These are phyloP conservation scores for Platysteira castanea DNA, from an alignment of 2,113 vertebrate species.

Conservation along the genomic window DNA sequence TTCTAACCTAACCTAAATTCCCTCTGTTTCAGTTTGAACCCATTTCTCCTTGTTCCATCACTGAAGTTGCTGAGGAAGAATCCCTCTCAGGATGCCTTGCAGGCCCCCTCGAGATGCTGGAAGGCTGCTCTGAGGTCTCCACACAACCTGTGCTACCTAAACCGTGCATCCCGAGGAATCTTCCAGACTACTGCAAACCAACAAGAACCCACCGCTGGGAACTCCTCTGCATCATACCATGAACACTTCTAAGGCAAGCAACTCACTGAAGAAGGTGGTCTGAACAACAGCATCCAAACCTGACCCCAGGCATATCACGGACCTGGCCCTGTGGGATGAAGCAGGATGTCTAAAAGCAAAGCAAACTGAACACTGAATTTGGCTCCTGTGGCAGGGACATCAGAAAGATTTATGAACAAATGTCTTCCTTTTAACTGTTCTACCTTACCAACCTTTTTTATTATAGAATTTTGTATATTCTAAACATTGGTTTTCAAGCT, in stretches of 20 bases:
- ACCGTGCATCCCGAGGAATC: background rate
- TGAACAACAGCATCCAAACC: background rate
- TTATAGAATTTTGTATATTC: background rate
- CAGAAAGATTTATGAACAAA: background rate
- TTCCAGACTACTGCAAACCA: background rate
- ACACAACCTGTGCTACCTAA: background rate
- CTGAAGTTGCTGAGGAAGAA: background rate
- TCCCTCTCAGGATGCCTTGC: background rate
- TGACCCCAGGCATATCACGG: background rate
- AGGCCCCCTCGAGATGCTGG: background rate
- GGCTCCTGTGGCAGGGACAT: background rate
- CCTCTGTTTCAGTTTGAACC: background rate
- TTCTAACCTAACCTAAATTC: background rate
- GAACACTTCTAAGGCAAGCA: background rate
- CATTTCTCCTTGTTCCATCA: background rate
- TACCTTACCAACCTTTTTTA: background rate
- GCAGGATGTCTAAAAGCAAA: background rate
- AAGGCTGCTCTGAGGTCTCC: background rate
- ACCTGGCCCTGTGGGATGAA: background rate
- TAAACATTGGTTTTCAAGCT: background rate
- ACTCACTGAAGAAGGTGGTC: background rate
- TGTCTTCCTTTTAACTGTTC: background rate
- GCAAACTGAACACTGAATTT: background rate
- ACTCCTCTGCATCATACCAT: rapidly evolving
- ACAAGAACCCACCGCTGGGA: background rate